Base-by-base conservation (phyloP, 2,797 vertebrate species). In the Acipenser transmontanus region DNA sequence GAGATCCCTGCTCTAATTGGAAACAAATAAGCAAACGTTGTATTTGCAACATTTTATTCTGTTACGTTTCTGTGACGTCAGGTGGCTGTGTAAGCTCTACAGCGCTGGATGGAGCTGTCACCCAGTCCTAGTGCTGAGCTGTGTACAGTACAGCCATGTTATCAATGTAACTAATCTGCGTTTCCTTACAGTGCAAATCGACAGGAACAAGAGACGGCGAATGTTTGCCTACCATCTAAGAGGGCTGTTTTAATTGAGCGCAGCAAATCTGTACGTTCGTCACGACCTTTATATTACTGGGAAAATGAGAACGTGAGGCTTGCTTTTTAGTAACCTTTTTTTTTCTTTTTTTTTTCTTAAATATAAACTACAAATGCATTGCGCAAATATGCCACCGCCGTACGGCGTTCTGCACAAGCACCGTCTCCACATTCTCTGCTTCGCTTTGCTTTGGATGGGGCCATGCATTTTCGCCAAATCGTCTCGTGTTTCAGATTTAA, bases 401-500 rank as follows among this genome's bases (percentile, higher is more conserved):
- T 79, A 78, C 74, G 73, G 66, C 64, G 67, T 71, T 66, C 78
- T 77, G 78, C 83, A 84, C 77, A 81, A 68, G 10, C 59, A 50
- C 56, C 67, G 67, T 69, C 78, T 69, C 9, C 52, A 54, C 61
- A 66, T 78, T 62, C 67, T 75, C 8, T 68, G 47, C 34, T 14
- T 69, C 0, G 54, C 49, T 0, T 47, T 71, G 63, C 7, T 80
- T 8, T 50, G 49, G 66, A 52, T 59, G 0, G n/a, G 52, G 4
- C 51, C 0, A 1, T 63, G 8, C 0, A 1, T 64, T 63, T 9
- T 62, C 67, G 1, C 74, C 14, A 81, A 84, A 2, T 76, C 82
- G 1, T 81, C 87, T 1, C 82, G 85, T 0, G 80, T 89, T 59
- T 88, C 88, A 1, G 90, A 91, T 7, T 65, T 91, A 0, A 88